phyloP scores from a whole-genome alignment of 2,888 invertebrate species.

The Drosophila sordidula region DNA sequence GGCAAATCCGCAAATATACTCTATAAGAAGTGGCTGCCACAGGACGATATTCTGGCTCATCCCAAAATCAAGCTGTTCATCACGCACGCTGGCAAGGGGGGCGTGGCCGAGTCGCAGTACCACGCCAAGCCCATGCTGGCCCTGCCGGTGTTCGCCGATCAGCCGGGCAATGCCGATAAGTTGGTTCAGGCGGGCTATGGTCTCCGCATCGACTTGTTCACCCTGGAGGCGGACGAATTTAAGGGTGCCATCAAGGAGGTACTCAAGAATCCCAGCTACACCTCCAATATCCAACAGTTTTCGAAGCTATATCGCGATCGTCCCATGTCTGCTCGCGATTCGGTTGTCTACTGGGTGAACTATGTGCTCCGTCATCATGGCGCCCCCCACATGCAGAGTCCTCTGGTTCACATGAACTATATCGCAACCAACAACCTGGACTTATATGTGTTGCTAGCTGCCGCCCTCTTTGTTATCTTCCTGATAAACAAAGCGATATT shows the following conservation, averaged over 20 bases:
- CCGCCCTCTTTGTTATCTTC: constrained; percentile 36
- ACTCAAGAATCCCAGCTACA: constrained; percentile 73
- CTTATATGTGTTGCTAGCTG: constrained; percentile 72
- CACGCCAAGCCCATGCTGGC: constrained; percentile 86
- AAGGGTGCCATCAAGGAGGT: constrained; percentile 68
- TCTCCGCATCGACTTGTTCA: constrained; percentile 54
- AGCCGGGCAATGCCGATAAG: constrained; percentile 75
- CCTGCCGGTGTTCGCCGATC: constrained; percentile 83
- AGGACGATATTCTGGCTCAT: constrained; percentile 88
- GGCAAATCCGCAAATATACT: constrained; percentile 85
- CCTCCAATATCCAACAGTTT: constrained; percentile 82
- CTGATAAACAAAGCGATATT: constrained; percentile 44
- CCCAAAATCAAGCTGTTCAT: constrained; percentile 87
- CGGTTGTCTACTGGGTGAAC: constrained; percentile 87
- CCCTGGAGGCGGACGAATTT: constrained; percentile 59
- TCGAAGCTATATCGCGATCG: constrained; percentile 86
- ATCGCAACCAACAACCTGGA: constrained; percentile 86
- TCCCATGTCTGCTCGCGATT: constrained; percentile 86
- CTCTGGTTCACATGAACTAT: constrained; percentile 85
- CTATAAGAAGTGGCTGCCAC: constrained; percentile 88
- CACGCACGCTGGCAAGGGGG: constrained; percentile 89
- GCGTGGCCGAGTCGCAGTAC: constrained; percentile 87
- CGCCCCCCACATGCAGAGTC: constrained; percentile 86
- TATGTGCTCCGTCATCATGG: constrained; percentile 87
- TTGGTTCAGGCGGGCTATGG: constrained; percentile 77